Base-by-base conservation (phyloP, 2,888 invertebrate genomes). In the Drosophila quinaria region DNA sequence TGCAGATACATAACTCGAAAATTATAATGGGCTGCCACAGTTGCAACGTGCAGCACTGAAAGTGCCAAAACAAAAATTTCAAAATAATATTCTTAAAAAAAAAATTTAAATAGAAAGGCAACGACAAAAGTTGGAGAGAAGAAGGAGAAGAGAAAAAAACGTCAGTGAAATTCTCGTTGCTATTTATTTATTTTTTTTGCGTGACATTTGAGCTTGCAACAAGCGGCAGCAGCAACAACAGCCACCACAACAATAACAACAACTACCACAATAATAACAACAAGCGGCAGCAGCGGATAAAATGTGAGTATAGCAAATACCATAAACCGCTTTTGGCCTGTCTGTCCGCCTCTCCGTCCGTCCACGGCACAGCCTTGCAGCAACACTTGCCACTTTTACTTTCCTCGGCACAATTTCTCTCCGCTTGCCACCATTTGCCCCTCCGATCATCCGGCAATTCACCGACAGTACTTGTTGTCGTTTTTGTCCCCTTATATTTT, bases 121-220 rank as follows among this genome's bases (percentile, higher is more conserved):
- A 37, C n/a, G 47, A 50, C n/a, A 58, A 35, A 46, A n/a, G 25
- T 8, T 1, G 4, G 4, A 47, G 50, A 50, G 13, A n/a, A 33
- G 52, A 15, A n/a, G 33, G 4, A 22, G 22, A 22, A 22, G 22
- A 39, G 37, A 6, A 5, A 68, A 62, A 35, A 71, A 35, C 71
- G 44, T 19, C 50, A 70, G 77, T 76, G 77, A 58, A 74, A 66
- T 59, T 65, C 44, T 70, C 17, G 29, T 19, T 71, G 71, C 71
- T 62, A 60, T 71, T 74, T 59, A 47, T 74, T 51, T 69, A 49
- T 44, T 51, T 68, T 56, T 54, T 66, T 68, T 39, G 50, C 51
- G 58, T 74, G 79, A 74, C 66, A 70, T 67, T 70, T 74, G 69
- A 63, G 69, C 64, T 63, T 74, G 74, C 78, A 66, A 77, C 78